Evolutionary conservation across 2,113 vertebrate species (phyloP).

Genomic region (Sceloporus undulatus): DNA sequence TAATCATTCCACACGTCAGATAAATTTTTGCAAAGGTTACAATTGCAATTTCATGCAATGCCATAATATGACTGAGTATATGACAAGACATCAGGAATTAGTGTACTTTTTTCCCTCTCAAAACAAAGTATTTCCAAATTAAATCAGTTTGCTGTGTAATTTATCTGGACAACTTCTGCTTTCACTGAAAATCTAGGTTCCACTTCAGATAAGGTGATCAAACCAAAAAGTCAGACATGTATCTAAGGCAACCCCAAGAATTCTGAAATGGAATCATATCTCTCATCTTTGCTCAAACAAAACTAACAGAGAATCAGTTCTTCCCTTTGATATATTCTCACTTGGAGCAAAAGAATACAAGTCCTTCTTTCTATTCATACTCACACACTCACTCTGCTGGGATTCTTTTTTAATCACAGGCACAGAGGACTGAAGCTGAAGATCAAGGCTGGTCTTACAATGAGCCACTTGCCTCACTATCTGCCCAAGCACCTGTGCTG

Average conservation of each 20-base stretch:
- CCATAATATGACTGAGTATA: slow-evolving; percentile 52
- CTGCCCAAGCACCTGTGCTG: background rate
- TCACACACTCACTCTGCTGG: no score
- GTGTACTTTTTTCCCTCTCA: background rate
- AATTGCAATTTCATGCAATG: slow-evolving; percentile 46
- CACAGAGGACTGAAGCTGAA: background rate
- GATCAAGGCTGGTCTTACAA: background rate
- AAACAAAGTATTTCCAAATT: slow-evolving; percentile 50
- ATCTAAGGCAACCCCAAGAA: slow-evolving; percentile 42
- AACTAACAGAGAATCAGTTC: slow-evolving; percentile 33
- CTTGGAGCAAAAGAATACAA: background rate
- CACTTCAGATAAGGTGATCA: slow-evolving; percentile 65
- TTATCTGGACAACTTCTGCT: slow-evolving; percentile 59
- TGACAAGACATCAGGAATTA: slow-evolving; percentile 30
- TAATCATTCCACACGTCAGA: slow-evolving; percentile 50
- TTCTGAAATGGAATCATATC: slow-evolving; percentile 30
- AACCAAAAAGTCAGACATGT: slow-evolving; percentile 37
- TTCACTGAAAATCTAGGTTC: slow-evolving; percentile 57
- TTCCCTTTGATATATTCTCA: background rate
- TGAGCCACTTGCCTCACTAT: background rate
- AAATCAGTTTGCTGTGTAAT: slow-evolving; percentile 54
- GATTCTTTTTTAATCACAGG: background rate
- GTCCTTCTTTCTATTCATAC: background rate
- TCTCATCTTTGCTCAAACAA: slow-evolving; percentile 1
- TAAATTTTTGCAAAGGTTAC: background rate